Evolutionary conservation across 2,113 vertebrate species (phyloP), one percentile per base, ranked within the genome.

Genomic region (Cyanoramphus novaezelandiae): DNA sequence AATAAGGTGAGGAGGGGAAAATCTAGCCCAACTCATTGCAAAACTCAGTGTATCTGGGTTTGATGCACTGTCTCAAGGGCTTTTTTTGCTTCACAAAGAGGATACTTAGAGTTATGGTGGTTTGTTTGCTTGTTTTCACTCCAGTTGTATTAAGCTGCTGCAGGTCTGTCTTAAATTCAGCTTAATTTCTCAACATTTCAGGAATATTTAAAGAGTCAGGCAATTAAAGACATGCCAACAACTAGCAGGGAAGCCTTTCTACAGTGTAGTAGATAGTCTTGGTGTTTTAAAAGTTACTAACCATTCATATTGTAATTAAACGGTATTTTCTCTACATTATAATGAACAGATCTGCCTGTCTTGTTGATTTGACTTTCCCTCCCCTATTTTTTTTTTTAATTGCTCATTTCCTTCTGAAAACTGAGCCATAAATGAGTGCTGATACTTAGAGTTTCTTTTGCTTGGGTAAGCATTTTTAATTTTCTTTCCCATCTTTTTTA

Each of bases 71-170:
- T 57, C 46, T 92, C 68, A 72, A 75, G 17, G 15, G 9, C 6
- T 74, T 70, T 31, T 63, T 68, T 76, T 70, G 11, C 16, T 35
- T 67, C 18, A 11, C 14, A 5, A 95, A 68, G 50, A 75, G 27
- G 20, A 46, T n/a, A 53, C 11, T 11, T 35, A 37, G 46, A 33
- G 11, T 9, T 29, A 37, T 47, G 33, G 33, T 35, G 3, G 20
- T 11, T 11, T 17, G 0, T n/a, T 11, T 27, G n/a, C 13, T 16
- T 11, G 24, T 21, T 24, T 11, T 8, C 1, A 17, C 11, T 19
- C 7, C 17, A 46, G 13, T 70, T 78, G 14, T 50, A 24, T 78
- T 88, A 24, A 59, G 16, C 5, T 91, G 13, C 3, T 88, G 35
- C 29, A 39, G 6, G 7, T 52, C 5, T 76, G 4, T 44, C 8